Evolutionary conservation across 2,888 invertebrate species (phyloP).

Genomic region (Leptopilina myrica): DNA sequence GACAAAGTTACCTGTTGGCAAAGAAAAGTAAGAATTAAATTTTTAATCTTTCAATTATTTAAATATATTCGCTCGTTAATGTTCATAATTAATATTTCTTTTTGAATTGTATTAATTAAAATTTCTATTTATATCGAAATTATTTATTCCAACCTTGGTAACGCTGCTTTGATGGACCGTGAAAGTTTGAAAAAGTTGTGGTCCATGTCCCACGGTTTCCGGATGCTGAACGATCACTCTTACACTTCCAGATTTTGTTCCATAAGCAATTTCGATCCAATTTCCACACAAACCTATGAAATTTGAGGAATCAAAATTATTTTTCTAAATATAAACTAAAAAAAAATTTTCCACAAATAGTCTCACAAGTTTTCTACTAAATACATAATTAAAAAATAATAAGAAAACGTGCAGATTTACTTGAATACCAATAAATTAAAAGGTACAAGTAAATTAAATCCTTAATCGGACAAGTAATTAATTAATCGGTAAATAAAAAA

Average conservation of each 20-base stretch:
- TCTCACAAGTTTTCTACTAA: neutral
- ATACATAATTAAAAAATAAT: neutral
- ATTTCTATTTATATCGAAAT: no score
- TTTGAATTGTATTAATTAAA: no score
- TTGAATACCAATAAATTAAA: no score
- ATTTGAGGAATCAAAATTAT: slow-evolving; percentile 41
- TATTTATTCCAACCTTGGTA: slow-evolving; percentile 83
- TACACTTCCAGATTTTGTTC: slow-evolving; percentile 96
- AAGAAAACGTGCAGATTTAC: no score
- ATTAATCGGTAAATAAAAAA: no score
- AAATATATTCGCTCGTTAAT: no score
- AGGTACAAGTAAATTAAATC: no score
- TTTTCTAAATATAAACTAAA: slow-evolving; percentile 29
- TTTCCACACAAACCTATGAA: slow-evolving; percentile 94
- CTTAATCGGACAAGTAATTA: no score
- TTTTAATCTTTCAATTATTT: no score
- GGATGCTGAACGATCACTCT: slow-evolving; percentile 99
- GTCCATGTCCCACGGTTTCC: slow-evolving; percentile 98
- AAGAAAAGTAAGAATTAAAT: neutral
- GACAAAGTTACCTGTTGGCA: slow-evolving; percentile 88
- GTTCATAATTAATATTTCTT: no score
- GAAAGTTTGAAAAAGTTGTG: slow-evolving; percentile 98
- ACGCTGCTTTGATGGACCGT: slow-evolving; percentile 98
- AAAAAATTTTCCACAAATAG: neutral
- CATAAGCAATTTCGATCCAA: slow-evolving; percentile 99